These are phyloP conservation scores for Tetragonisca angustula DNA, from an alignment of 2,888 invertebrate species.

Conservation along the genomic window DNA sequence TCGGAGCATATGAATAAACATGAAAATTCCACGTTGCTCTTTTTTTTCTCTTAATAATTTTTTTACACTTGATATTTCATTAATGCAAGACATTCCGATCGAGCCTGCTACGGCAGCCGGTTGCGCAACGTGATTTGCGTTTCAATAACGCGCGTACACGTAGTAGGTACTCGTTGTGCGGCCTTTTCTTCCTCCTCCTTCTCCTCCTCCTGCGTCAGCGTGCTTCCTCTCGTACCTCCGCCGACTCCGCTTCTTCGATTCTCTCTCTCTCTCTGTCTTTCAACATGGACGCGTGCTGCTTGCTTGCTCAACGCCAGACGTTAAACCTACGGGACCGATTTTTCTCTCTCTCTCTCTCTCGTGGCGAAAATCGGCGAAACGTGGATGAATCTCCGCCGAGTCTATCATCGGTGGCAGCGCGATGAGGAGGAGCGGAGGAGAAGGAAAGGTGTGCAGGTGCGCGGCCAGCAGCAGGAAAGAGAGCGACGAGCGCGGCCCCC, in stretches of 20 bases:
- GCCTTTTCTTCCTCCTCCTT: constrained; percentile 53
- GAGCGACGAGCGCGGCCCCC: constrained; percentile 56
- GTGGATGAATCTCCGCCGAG: too few relatives aligned
- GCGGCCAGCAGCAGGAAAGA: constrained; percentile 30
- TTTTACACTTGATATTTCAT: constrained; percentile 82
- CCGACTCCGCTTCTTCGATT: background rate
- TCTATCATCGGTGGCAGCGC: background rate
- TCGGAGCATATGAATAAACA: constrained; percentile 80
- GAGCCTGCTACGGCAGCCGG: constrained; percentile 67
- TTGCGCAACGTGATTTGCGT: constrained; percentile 82
- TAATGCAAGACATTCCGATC: constrained; percentile 80
- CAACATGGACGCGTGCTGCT: background rate
- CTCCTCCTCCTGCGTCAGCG: background rate
- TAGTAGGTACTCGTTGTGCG: constrained; percentile 54
- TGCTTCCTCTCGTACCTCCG: background rate
- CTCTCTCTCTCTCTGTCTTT: background rate
- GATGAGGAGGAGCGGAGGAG: background rate
- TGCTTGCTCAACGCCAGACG: background rate
- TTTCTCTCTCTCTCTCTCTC: background rate
- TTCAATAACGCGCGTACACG: constrained; percentile 80
- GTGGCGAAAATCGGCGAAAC: too few relatives aligned
- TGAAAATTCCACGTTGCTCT: constrained; percentile 77
- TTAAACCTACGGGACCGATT: background rate
- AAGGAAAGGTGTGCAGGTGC: constrained; percentile 20
- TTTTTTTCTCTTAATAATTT: constrained; percentile 78